phyloP scores from a whole-genome alignment of 1,140 invertebrate species.

The Cotesia typhae region DNA sequence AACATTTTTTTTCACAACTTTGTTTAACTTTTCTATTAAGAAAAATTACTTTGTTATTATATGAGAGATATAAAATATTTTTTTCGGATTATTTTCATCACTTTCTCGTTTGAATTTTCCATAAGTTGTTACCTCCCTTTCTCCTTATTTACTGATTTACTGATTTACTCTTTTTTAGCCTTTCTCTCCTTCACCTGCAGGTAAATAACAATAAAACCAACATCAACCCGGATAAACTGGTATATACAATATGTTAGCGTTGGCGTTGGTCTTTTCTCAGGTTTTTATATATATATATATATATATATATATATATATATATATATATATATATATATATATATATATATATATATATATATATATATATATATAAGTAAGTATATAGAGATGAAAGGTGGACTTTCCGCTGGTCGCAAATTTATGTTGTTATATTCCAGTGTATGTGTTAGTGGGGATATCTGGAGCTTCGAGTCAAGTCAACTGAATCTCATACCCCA shows the following conservation, averaged over 20 bases:
- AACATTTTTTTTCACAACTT: background rate
- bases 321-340: too few species aligned
- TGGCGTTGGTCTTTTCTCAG: slow-evolving; percentile 3
- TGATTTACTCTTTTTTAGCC: background rate
- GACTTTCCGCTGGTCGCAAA: too few species aligned
- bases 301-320: too few species aligned
- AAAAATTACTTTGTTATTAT: too few species aligned
- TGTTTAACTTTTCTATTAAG: too few species aligned
- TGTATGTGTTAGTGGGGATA: slow-evolving; percentile 52
- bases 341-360: too few species aligned
- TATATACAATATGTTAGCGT: slow-evolving; percentile 9
- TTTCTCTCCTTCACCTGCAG: slow-evolving; percentile 22
- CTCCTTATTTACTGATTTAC: slow-evolving; percentile 7
- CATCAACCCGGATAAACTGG: background rate
- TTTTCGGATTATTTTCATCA: slow-evolving; percentile 30
- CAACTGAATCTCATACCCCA: slow-evolving; percentile 57
- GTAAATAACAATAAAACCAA: background rate
- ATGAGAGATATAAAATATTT: background rate
- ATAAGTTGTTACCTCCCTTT: slow-evolving; percentile 13
- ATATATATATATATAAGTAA: too few species aligned
- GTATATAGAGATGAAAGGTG: too few species aligned
- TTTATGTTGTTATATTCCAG: background rate
- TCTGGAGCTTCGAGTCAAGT: slow-evolving; percentile 61
- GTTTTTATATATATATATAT: too few species aligned
- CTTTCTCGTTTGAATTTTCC: slow-evolving; percentile 27